Evolutionary conservation across 1,140 invertebrate species (phyloP), one percentile per base, ranked within the genome.

Genomic region (Heterodera carotae): DNA sequence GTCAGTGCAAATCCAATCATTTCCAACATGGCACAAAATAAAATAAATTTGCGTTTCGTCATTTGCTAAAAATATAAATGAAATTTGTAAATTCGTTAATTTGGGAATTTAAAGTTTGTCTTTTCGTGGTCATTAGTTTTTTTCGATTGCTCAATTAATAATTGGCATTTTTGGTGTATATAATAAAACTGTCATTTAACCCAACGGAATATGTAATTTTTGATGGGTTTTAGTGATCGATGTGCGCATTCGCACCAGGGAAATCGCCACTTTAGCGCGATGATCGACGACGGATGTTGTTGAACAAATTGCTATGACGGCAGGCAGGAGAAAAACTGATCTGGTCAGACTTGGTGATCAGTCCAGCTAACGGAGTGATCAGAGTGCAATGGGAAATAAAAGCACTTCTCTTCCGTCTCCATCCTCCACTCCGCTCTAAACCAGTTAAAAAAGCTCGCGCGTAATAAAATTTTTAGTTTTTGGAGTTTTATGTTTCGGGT

Each of bases 1-100:
- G 72, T 25, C 75, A 66, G 72, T 1, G 56, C 53, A 10, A 75
- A 39, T 53, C 39, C 39, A 18, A 36, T 25, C n/a, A 31, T 4
- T 22, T 31, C 22, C 27, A 48, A n/a, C 2, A 10, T 43, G 29
- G 43, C 18, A 71, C 15, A 71, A 71, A 39, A 71, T 22, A 71
- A 7, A 71, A 33, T n/a, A 25, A 43, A 43, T 56, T 71, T 29
- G 59, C 69, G 59, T 71, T 48, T 18, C 29, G 25, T 33, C 36
- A 31, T 48, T n/a, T 48, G 27, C 56, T 22, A 70, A 70, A 39
- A 6, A 15, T 25, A 29, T 31, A 69, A 69, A 25, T 39, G 48
- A 22, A 43, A 15, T 5, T 53, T 53, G 18, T 10, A 39, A 39
- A 39, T 39, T 39, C 6, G 39, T 6, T 6, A 39, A 39, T 39